These are phyloP conservation scores for Drosophila nigromelanica DNA, from an alignment of 1,140 invertebrate species.

Conservation along the genomic window DNA sequence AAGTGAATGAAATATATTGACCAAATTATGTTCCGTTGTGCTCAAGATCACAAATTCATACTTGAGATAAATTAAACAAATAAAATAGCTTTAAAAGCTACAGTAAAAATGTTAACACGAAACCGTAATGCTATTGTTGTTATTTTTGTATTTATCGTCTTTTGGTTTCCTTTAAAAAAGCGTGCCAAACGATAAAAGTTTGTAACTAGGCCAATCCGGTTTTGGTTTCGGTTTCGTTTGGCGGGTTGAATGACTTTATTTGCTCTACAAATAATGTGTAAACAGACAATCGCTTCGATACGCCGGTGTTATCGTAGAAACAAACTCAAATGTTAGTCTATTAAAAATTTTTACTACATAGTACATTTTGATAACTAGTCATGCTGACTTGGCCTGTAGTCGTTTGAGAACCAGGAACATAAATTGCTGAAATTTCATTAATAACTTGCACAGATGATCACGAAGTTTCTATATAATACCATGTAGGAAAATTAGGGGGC, in stretches of 20 bases:
- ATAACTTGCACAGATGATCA: constrained; percentile 15
- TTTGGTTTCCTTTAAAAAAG: constrained; percentile 8
- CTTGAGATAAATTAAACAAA: constrained; percentile 1
- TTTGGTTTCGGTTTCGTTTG: constrained; percentile 30
- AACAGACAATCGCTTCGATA: constrained; percentile 5
- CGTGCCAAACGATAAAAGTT: constrained; percentile 6
- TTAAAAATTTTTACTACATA: background rate
- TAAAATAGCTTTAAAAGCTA: background rate
- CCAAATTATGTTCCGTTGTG: constrained; percentile 3
- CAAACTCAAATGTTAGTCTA: background rate
- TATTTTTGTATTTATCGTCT: constrained; percentile 1
- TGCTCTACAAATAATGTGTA: constrained; percentile 11
- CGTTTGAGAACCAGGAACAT: background rate
- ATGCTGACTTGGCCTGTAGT: constrained; percentile 1
- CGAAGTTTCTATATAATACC: constrained; percentile 17
- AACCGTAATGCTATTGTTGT: background rate
- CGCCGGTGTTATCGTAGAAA: background rate
- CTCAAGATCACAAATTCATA: constrained; percentile 20
- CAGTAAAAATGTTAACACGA: constrained; percentile 1
- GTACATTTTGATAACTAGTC: constrained; percentile 10
- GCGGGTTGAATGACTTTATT: constrained; percentile 39
- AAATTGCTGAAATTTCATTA: background rate
- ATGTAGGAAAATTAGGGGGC: background rate
- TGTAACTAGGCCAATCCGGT: constrained; percentile 9
- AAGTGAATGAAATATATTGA: constrained; percentile 13